Percentiles rank a stretch among this genome's conserved stretches.
These are phyloP conservation scores for Cheilosia urbana DNA, from an alignment of 2,888 invertebrate genomes.

Conservation along the genomic window DNA sequence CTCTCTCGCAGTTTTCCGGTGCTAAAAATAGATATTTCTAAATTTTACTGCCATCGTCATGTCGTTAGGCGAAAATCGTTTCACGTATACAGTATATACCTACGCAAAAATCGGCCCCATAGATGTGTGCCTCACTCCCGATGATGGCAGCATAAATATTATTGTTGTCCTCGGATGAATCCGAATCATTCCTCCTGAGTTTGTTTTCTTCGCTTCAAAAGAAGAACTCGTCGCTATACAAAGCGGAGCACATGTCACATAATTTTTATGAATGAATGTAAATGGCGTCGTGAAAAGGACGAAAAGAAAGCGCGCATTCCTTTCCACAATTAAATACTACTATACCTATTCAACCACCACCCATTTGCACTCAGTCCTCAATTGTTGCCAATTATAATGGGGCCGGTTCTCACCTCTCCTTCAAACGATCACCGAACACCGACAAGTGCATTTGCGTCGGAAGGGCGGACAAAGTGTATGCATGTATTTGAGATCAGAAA, in stretches of 20 bases:
- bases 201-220: conserved; percentile 1
- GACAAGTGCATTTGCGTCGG: conserved; percentile 12
- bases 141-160: conserved; percentile 39
- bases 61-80: conserved; percentile 11
- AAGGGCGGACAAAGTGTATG: background rate
- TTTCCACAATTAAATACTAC: conserved; percentile 23
- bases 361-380: background rate
- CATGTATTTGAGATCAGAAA: background rate
- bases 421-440: background rate
- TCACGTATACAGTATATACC: background rate
- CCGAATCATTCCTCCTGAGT: conserved; percentile 33
- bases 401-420: conserved; percentile 13
- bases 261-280: conserved; percentile 66
- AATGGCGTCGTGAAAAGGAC: background rate
- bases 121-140: background rate
- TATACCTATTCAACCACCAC: background rate
- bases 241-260: conserved; percentile 45
- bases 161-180: conserved; percentile 46
- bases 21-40: conserved; percentile 54
- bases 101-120: background rate
- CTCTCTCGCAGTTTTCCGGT: conserved; percentile 16
- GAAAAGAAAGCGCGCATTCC: conserved; percentile 31
- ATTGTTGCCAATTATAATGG: background rate
- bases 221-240: background rate
- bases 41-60: conserved; percentile 51